Percentiles rank a stretch among this genome's conserved stretches.
These are phyloP conservation scores for Ichneumon xanthorius DNA, from an alignment of 2,888 invertebrate species.

Conservation along the genomic window DNA sequence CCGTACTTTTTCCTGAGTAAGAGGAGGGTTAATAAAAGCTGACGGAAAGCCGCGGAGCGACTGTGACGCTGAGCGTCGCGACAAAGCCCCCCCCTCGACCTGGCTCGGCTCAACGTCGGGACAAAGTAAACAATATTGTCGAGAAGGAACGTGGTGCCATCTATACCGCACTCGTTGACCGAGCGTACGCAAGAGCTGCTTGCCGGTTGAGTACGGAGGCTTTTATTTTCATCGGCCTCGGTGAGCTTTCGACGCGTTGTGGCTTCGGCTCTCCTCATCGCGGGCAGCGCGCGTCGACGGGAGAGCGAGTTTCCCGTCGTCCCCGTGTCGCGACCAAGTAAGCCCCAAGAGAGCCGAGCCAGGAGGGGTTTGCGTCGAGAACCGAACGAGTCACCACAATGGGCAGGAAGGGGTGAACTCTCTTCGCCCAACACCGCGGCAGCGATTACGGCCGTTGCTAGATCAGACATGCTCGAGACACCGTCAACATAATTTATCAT, in stretches of 20 bases:
- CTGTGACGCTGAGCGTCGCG: conserved; percentile 10
- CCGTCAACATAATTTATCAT: background rate
- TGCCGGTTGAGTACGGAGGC: conserved; percentile 47
- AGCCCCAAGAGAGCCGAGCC: conserved; percentile 19
- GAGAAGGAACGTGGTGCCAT: conserved; percentile 36
- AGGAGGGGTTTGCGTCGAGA: conserved; percentile 13
- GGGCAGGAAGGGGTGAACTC: background rate
- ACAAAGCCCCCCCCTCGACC: conserved; percentile 16
- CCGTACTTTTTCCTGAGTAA: background rate
- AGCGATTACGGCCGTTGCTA: conserved; percentile 32
- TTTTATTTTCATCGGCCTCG: conserved; percentile 47
- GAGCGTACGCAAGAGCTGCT: conserved; percentile 54
- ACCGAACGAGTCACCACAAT: conserved; percentile 20
- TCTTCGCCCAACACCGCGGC: background rate
- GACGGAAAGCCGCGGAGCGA: conserved; percentile 13
- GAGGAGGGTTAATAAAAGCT: conserved; percentile 15
- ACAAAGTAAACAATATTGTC: conserved; percentile 47
- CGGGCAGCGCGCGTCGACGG: background rate
- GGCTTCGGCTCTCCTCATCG: conserved; percentile 32
- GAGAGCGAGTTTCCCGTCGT: conserved; percentile 7
- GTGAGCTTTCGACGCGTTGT: conserved; percentile 44
- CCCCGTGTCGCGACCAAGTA: conserved; percentile 16
- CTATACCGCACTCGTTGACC: conserved; percentile 57
- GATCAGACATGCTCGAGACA: conserved; percentile 14
- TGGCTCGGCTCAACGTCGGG: conserved; percentile 22